These are phyloP conservation scores for Pocillopora grandis DNA, from an alignment of 92 coral and sea anemone species.

Conservation along the genomic window DNA sequence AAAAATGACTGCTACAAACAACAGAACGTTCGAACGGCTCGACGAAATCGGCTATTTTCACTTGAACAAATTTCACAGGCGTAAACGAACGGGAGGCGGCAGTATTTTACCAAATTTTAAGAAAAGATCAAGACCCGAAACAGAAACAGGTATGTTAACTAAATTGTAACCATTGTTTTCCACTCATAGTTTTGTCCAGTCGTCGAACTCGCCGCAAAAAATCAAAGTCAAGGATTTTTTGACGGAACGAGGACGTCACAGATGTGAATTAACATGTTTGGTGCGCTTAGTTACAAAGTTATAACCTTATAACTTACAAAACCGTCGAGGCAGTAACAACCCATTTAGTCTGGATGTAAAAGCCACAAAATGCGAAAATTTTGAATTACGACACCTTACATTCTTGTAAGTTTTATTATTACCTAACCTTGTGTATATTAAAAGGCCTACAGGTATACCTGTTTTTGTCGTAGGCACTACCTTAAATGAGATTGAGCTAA, in stretches of 20 bases:
- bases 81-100: conserved; percentile 12
- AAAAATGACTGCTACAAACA: no score
- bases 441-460: conserved; percentile 29
- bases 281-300: no score
- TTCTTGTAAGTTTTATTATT: conserved; percentile 36
- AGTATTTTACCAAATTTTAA: conserved; percentile 34
- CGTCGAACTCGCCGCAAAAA: conserved; percentile 26
- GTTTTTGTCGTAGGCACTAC: conserved; percentile 39
- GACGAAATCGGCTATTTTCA: no score
- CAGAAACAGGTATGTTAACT: conserved; percentile 27
- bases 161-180: conserved; percentile 34
- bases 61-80: no score
- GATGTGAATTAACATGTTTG: no score
- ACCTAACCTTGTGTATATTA: conserved; percentile 21
- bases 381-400: conserved; percentile 24
- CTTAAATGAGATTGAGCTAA: conserved; percentile 34
- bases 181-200: conserved; percentile 27
- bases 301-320: no score
- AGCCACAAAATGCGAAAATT: neutral
- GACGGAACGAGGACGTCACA: no score
- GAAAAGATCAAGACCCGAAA: conserved; percentile 36
- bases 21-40: no score
- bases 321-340: no score
- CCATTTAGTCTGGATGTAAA: no score
- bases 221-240: neutral